Base-by-base conservation (phyloP, 2,113 vertebrate species). In the Morone chrysops region DNA sequence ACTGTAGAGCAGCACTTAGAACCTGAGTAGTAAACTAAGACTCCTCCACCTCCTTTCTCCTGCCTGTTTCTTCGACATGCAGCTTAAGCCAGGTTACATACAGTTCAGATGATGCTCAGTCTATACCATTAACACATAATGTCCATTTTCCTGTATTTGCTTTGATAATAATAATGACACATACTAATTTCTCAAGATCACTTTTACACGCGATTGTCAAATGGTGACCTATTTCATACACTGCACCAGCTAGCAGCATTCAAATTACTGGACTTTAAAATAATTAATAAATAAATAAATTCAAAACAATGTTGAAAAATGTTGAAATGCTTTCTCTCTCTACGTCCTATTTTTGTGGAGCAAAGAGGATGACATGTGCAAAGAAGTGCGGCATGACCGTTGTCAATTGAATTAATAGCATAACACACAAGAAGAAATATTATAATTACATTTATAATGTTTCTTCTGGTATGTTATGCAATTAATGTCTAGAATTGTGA, bases 1-100 rank as follows among this genome's bases (percentile, higher is more conserved):
- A 70, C 74, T 60, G 76, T 70, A 72, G 36, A 80, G 79, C 60
- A 63, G 17, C 62, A 82, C 79, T 90, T 81, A 75, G 31, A 86
- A 76, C 66, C 72, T 76, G 83, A 78, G 78, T 18, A 48, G 70
- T 31, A 68, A 87, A 83, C 40, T 38, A 60, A 60, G 3, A 65
- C 36, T 87, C 41, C 53, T 71, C 22, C 60, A 60, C 65, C n/a
- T 54, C 22, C 22, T 38, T 78, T 25, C 48, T 25, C 47, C 36
- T 41, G 20, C 25, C n/a, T 57, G 13, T 59, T 75, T 63, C n/a
- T 53, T 31, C 31, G 60, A 60, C 50, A 60, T 50, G 41, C 18
- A 78, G 51, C 13, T 78, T 10, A 45, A 45, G 50, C 22, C 14
- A 66, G n/a, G 48, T 65, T 36, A 48, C 20, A 59, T 8, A 14